Percentiles rank a stretch among this genome's conserved stretches.
phyloP scores from a whole-genome alignment of 2,797 vertebrate species.

The Eidolon dupreanum region DNA sequence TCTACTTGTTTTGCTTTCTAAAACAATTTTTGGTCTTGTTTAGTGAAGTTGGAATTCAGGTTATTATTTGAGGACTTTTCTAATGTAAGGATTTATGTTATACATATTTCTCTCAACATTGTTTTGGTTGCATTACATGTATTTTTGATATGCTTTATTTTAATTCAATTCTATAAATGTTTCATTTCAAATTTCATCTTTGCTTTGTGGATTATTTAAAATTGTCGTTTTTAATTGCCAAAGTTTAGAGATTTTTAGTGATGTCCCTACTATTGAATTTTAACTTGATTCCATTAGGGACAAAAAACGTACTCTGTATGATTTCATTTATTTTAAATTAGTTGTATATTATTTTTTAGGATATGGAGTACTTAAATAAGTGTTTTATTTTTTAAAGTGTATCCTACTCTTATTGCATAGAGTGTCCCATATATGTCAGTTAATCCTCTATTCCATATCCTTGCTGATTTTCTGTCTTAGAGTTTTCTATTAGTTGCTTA shows the following conservation, averaged over 20 bases:
- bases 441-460: neutral
- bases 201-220: neutral
- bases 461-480: neutral
- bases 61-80: neutral
- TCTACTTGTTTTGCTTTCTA: neutral
- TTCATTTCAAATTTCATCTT: neutral
- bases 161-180: neutral
- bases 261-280: neutral
- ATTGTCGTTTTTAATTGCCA: neutral
- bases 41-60: neutral
- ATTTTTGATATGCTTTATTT: neutral
- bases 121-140: neutral
- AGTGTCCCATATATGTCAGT: neutral
- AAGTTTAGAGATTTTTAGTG: neutral
- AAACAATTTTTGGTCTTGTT: neutral
- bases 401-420: neutral
- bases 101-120: neutral
- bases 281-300: neutral
- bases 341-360: neutral
- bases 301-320: neutral
- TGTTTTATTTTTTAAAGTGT: neutral
- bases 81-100: neutral
- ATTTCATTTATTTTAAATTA: neutral
- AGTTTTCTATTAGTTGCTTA: neutral
- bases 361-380: neutral